These are phyloP conservation scores for Drosophila virilis DNA, from an alignment of 1,140 invertebrate species.

Conservation along the genomic window DNA sequence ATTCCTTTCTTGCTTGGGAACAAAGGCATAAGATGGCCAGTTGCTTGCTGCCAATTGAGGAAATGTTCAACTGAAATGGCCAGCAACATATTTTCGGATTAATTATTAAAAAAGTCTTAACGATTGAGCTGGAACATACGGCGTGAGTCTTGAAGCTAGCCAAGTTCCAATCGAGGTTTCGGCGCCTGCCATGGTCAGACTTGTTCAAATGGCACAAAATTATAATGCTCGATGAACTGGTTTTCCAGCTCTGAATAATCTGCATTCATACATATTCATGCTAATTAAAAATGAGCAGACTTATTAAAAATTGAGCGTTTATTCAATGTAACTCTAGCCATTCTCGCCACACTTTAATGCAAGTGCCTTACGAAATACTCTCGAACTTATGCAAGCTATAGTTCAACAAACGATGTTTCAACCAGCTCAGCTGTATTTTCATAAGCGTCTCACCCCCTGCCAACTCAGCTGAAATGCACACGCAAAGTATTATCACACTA, in stretches of 20 bases:
- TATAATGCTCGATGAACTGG: constrained; percentile 32
- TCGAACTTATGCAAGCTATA: constrained; percentile 44
- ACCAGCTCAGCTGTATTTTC: not conserved
- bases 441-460: not conserved
- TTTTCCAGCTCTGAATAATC: constrained; percentile 13
- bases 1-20: constrained; percentile 52
- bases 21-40: constrained; percentile 37
- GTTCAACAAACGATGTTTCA: constrained; percentile 38
- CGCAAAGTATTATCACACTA: constrained; percentile 35
- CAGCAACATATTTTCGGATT: not conserved
- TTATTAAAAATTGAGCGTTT: not conserved
- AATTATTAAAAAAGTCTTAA: not conserved
- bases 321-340: not conserved
- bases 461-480: constrained; percentile 11
- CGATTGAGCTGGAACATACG: too few species aligned
- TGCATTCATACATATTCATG: constrained; percentile 10
- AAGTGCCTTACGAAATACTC: constrained; percentile 12
- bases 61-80: constrained; percentile 30
- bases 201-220: constrained; percentile 17
- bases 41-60: constrained; percentile 43
- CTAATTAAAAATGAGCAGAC: not conserved
- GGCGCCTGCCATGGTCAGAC: not conserved
- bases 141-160: not conserved
- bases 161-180: constrained; percentile 12
- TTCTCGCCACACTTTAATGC: constrained; percentile 15